Conservation (phyloP, 2,888 invertebrate genomes). For the Drosophila tanythrix region DNA sequence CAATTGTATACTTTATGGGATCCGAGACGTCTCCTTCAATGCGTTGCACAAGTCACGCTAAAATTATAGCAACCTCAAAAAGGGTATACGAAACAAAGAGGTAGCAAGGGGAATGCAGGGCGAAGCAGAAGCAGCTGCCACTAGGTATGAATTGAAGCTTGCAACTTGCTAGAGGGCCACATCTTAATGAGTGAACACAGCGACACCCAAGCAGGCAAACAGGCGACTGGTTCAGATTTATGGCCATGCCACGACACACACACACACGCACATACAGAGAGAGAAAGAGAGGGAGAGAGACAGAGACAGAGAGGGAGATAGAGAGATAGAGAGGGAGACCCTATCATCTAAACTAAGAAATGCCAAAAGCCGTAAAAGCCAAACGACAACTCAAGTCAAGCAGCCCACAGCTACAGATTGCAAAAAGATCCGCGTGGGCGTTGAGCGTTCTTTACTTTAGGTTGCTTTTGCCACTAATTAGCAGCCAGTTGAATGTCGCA, state of each 20-base stretch:
- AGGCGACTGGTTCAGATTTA: slow-evolving; percentile 64
- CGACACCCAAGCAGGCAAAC: slow-evolving; percentile 38
- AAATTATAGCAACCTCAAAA: neutral
- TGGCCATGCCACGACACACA: slow-evolving; percentile 43
- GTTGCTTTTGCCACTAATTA: slow-evolving; percentile 40
- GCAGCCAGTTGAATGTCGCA: slow-evolving; percentile 29
- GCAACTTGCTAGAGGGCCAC: slow-evolving; percentile 40
- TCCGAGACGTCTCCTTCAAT: neutral
- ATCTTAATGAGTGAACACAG: slow-evolving; percentile 60
- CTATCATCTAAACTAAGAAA: slow-evolving; percentile 35
- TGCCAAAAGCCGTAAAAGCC: slow-evolving; percentile 19
- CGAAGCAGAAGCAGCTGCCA: neutral
- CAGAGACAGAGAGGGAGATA: too few species aligned
- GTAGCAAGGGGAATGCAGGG: neutral
- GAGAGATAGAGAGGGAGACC: neutral
- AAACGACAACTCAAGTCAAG: slow-evolving; percentile 1
- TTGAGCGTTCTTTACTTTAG: slow-evolving; percentile 13
- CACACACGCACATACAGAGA: slow-evolving; percentile 20
- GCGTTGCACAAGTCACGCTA: neutral
- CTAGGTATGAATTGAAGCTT: slow-evolving; percentile 2
- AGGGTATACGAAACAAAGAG: neutral
- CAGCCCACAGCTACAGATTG: slow-evolving; percentile 7
- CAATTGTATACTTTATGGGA: neutral
- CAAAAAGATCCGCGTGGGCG: slow-evolving; percentile 39
- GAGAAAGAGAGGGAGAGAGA: too few species aligned